Base-by-base conservation (phyloP, 2,888 invertebrate genomes). In the Pegoplata infirma region DNA sequence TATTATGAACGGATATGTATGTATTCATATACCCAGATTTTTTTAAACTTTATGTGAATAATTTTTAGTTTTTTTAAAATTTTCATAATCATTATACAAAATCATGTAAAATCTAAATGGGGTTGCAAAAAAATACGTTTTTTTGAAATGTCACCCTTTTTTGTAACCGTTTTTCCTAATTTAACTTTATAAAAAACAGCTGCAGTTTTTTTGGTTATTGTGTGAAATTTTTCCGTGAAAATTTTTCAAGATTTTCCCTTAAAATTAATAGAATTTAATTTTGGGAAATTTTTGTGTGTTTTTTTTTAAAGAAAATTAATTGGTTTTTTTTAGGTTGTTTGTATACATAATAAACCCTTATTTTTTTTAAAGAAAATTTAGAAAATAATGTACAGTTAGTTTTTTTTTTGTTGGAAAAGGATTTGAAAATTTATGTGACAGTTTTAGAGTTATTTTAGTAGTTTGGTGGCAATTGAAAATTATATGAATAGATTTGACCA, bases 181-280 rank as follows among this genome's bases (percentile, higher is more conserved):
- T 53, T 14, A n/a, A 21, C 36, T n/a, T n/a, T n/a, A n/a, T n/a
- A 40, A 40, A 40, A 40, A 40, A 40, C 25, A 53, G 23, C 53
- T 53, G n/a, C 25, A 8, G n/a, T 19, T 53, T 53, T 23, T 21
- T 53, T 53, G 23, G 25, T 28, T 32, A 56, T 56, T 56, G 56
- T 51, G 23, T 17, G 23, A 25, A 12, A n/a, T 28, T 47, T 40
- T 56, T 78, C 59, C 59, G 12, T 36, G 4, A 58, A 59, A 44
- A 53, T 19, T 51, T 36, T 69, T 14, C 10, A 56, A 8, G 3
- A 64, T 72, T 67, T 76, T 61, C 16, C 47, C 61, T 47, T 17
- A 67, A 73, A 77, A 49, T 5, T 17, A 53, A 61, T 32, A 23
- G 3, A 59, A 58, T 71, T 71, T 55, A n/a, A 55, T 53, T 61